Evolutionary conservation across 2,113 vertebrate species (phyloP).

Genomic region (Centrocercus urophasianus): DNA sequence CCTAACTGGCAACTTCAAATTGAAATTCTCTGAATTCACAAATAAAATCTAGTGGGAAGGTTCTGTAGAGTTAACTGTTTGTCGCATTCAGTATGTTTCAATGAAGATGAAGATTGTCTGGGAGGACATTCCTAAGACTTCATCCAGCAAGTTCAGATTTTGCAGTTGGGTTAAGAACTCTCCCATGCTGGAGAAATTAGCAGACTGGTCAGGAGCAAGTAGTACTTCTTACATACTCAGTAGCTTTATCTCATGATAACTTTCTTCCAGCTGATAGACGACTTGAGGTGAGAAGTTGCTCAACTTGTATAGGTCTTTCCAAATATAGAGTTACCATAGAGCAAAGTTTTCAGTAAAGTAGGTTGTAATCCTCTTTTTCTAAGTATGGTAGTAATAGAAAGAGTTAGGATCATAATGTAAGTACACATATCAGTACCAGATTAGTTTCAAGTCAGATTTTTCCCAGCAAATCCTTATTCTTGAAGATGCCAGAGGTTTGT

Average conservation of each 20-base stretch:
- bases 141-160: background rate
- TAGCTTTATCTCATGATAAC: background rate
- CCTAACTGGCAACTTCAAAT: background rate
- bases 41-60: background rate
- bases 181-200: background rate
- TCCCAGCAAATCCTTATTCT: background rate
- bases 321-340: background rate
- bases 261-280: background rate
- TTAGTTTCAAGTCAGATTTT: background rate
- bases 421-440: accelerated
- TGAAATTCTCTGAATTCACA: background rate
- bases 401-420: background rate
- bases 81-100: background rate
- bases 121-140: background rate
- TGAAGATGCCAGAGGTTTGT: accelerated
- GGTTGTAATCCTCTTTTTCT: background rate
- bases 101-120: background rate
- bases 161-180: background rate
- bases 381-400: background rate
- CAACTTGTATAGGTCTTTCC: background rate
- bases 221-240: background rate
- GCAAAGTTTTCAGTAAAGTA: background rate
- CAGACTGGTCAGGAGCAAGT: background rate
- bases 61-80: background rate
- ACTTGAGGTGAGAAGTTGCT: background rate